Percentiles rank a stretch among this genome's conserved stretches.
Conservation (phyloP, 2,888 invertebrate species). For the Cheilosia pagana region DNA sequence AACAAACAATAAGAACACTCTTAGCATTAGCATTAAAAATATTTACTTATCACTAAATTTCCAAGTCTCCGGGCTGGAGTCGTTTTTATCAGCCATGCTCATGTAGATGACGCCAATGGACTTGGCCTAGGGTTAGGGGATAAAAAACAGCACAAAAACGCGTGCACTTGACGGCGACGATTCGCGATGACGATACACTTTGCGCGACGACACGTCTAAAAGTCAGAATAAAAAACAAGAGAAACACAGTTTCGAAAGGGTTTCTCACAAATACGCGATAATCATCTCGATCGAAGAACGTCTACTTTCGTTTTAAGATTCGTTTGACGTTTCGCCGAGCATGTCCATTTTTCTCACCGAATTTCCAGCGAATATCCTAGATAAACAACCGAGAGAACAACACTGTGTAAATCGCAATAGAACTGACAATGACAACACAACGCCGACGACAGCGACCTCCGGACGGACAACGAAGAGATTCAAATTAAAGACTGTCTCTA, state of each 20-base stretch:
- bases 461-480: constrained; percentile 45
- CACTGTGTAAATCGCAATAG: constrained; percentile 8
- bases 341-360: background rate
- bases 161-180: background rate
- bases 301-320: background rate
- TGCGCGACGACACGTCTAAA: constrained; percentile 5
- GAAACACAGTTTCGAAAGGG: background rate
- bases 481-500: constrained; percentile 49
- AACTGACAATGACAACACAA: background rate
- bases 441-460: constrained; percentile 16
- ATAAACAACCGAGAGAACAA: constrained; percentile 20
- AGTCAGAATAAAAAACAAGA: constrained; percentile 4
- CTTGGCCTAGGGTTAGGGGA: constrained; percentile 11
- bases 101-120: constrained; percentile 27
- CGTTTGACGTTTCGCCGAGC: constrained; percentile 4
- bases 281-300: constrained; percentile 21
- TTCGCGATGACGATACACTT: constrained; percentile 11
- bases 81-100: constrained; percentile 53
- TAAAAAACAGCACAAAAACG: background rate
- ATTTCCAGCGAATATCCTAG: constrained; percentile 1
- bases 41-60: constrained; percentile 49
- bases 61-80: constrained; percentile 52
- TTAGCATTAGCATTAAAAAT: background rate
- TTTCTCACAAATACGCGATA: constrained; percentile 21
- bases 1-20: background rate